Base-by-base conservation (phyloP, 2,888 invertebrate species). In the Physocephala rufipes region DNA sequence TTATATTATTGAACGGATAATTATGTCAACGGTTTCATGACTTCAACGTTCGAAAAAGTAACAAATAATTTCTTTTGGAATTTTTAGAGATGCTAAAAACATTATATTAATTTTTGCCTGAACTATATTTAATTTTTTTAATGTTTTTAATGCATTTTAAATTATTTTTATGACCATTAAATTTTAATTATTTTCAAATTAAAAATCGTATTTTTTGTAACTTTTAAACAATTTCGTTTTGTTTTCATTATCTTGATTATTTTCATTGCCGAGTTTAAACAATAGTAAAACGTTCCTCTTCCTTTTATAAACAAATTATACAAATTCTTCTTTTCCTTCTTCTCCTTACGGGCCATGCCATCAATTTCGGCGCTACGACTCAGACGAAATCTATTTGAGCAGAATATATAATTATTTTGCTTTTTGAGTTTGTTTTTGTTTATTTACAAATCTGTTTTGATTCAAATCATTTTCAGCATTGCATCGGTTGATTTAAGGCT, bases 381-480 rank as follows among this genome's bases (percentile, higher is more conserved):
- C 5, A 36, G 36, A 36, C 4, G 9, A 36, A 36, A 36, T 4
- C 36, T 36, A 36, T 36, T 36, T 9, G 36, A 36, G 36, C 5
- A 36, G 36, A 36, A n/a, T 43, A 21, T 21, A 4, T 21, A 36
- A n/a, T 15, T 36, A 36, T n/a, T 36, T 7, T 28, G 7, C 3
- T 26, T 12, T 3, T 21, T 67, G 21, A 21, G 13, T 2, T 19
- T 59, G n/a, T 45, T 21, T 36, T 45, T 59, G 67, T 67, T 47
- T 71, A 71, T 71, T 71, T 71, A 51, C 51, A 62, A 58, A 70
- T 26, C 66, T 71, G 61, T 70, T 65, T n/a, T 49, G 21, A 36
- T 7, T 36, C 36, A 9, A 36, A 36, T 36, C 36, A 36, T 36
- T 36, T 36, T 9, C 9, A 36, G 9, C 36, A 36, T 36, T 36